Evolutionary conservation across 64 coral and sea anemone genomes (phyloP).

Genomic region (Orbicella faveolata): DNA sequence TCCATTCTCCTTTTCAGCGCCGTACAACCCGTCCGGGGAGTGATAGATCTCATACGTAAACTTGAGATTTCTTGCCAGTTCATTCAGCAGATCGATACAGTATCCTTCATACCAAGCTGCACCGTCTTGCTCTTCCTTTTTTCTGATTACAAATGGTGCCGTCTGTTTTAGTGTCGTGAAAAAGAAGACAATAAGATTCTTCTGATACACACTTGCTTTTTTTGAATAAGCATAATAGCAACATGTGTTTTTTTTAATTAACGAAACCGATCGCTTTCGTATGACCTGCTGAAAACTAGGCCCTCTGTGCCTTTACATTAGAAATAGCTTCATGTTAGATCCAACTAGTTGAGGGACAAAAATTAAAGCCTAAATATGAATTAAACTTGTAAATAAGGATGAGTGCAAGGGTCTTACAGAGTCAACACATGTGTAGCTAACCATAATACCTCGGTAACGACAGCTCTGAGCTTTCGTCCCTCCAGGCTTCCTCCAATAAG

Average conservation of each 20-base stretch:
- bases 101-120: slow-evolving; percentile 18
- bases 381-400: background rate
- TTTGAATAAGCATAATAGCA: no score
- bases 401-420: no score
- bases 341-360: background rate
- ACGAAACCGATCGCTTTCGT: no score
- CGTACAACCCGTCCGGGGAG: slow-evolving; percentile 11
- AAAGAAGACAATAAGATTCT: no score
- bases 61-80: slow-evolving; percentile 22
- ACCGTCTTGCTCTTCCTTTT: background rate
- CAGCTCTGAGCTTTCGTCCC: background rate
- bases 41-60: slow-evolving; percentile 19
- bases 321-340: no score
- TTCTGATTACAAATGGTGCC: slow-evolving; percentile 51
- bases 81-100: slow-evolving; percentile 47
- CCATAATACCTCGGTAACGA: background rate
- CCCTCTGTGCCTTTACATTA: no score
- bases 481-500: background rate
- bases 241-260: no score
- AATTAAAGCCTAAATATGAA: background rate
- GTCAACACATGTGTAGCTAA: no score
- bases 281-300: no score
- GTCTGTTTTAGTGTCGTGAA: background rate
- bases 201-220: no score
- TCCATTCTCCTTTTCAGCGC: slow-evolving; percentile 10